Percentiles rank a stretch among this genome's conserved stretches.
Evolutionary conservation across 2,888 invertebrate genomes (phyloP).

Genomic region (Torymus auratus): DNA sequence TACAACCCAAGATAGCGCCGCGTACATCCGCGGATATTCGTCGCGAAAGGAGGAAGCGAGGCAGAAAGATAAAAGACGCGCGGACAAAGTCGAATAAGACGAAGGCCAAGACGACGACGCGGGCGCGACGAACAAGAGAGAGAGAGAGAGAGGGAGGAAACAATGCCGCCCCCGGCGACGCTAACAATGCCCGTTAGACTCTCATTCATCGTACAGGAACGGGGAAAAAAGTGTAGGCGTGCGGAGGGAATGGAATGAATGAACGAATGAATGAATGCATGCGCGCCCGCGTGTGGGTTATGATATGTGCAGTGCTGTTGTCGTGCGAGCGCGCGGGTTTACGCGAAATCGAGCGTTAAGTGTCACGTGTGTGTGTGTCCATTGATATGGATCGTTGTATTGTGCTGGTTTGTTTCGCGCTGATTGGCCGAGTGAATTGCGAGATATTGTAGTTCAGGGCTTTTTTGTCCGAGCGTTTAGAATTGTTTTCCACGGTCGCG

Average conservation of each 20-base stretch:
- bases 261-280: slow-evolving; percentile 20
- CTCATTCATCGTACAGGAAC: slow-evolving; percentile 56
- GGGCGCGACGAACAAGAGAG: too few relatives aligned
- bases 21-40: neutral
- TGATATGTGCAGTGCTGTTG: slow-evolving; percentile 4
- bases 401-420: neutral
- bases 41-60: neutral
- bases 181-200: slow-evolving; percentile 64
- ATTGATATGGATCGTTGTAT: neutral
- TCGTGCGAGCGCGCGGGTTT: slow-evolving; percentile 3
- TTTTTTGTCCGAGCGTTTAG: neutral
- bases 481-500: too few relatives aligned
- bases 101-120: slow-evolving; percentile 43
- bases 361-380: neutral
- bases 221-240: neutral
- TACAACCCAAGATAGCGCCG: too few relatives aligned
- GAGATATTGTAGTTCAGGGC: too few relatives aligned
- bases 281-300: slow-evolving; percentile 35
- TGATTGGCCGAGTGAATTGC: too few relatives aligned
- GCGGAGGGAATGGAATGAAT: neutral
- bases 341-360: slow-evolving; percentile 28
- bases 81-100: slow-evolving; percentile 44
- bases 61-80: slow-evolving; percentile 15
- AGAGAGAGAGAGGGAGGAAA: too few relatives aligned
- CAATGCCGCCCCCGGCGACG: slow-evolving; percentile 56